Evolutionary conservation across 2,888 invertebrate species (phyloP), one percentile per base, ranked within the genome.

Genomic region (Ceriagrion tenellum): DNA sequence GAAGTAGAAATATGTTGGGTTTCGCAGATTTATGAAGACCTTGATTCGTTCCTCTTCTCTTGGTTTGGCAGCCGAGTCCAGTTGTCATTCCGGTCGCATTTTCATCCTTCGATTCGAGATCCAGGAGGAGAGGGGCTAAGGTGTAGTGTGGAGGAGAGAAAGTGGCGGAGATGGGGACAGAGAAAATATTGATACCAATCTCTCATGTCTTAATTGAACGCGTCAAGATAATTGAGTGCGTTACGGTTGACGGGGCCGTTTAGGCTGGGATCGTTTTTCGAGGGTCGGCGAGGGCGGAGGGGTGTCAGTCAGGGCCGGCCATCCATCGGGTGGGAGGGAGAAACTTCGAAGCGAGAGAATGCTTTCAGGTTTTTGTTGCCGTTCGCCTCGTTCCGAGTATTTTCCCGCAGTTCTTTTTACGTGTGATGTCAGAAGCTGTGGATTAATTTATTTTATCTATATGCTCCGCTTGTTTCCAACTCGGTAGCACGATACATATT

Each of bases 181-280:
- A 88, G 47, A n/a, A 69, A 69, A 88, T 47, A 88, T 88, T 88
- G 88, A 88, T 88, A 88, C 40, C 88, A 47, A 88, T 88, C 35
- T 23, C 88, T 88, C 88, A 88, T 40, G 88, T 88, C 88, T 88
- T 88, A 88, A 88, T 88, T 88, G 47, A 88, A 88, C 88, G 88
- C 88, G 88, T 88, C 88, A 35, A 40, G 88, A 88, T 88, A 88
- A 88, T 88, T 88, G 88, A 88, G 88, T 88, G 47, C 88, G 88
- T 47, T 47, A 20, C 47, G 88, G 88, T 88, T 47, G 88, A 69
- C 69, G 69, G 26, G 69, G 26, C 69, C 69, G 69, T 69, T 69
- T 69, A 69, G 69, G n/a, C 8, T n/a, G 69, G 0, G 69, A 69
- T 69, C 69, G 69, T 26, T 69, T 69, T 69, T n/a, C 69, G 69